Base-by-base conservation (phyloP, 2,797 vertebrate species). In the Gallinago nigripennis region DNA sequence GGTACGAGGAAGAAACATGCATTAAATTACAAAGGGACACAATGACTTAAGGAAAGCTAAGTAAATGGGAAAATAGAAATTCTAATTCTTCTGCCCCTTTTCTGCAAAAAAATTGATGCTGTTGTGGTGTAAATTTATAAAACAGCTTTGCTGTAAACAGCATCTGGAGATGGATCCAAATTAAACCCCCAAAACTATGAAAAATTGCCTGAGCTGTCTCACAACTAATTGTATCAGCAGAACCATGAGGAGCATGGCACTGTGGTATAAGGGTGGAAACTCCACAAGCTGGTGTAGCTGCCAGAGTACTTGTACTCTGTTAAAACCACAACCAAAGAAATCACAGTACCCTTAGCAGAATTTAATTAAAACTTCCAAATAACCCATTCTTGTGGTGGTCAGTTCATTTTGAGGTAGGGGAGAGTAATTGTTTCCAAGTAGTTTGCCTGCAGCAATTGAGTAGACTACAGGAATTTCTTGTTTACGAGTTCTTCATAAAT, bases 331-430 rank as follows among this genome's bases (percentile, higher is more conserved):
- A 77, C 28, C 41, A 79, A 88, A 75, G 45, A 54, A 33, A n/a
- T 39, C 28, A n/a, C 13, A 64, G 27, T 46, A 73, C 13, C 39
- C 35, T n/a, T 30, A 71, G 64, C 51, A 91, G 21, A 95, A 81
- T 78, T 96, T 92, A 81, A 97, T 94, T 95, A 79, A 94, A 93
- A 70, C 3, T 16, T 68, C 28, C 33, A 90, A 90, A 77, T 72
- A 58, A 72, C 51, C 87, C 54, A 71, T 76, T 91, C 45, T 88
- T 86, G 77, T 64, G 63, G 75, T 77, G 80, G 88, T 88, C 95
- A 95, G 58, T 79, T 94, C 66, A 50, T 88, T 91, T 54, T 79
- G 16, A 86, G 48, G 86, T 73, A 70, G 64, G 78, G 82, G 23
- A 88, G 41, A 88, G 16, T n/a, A 75, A 91, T 5, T 82, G 12